These are phyloP conservation scores for Phodopus roborovskii DNA, from an alignment of 2,113 vertebrate genomes.

Conservation along the genomic window DNA sequence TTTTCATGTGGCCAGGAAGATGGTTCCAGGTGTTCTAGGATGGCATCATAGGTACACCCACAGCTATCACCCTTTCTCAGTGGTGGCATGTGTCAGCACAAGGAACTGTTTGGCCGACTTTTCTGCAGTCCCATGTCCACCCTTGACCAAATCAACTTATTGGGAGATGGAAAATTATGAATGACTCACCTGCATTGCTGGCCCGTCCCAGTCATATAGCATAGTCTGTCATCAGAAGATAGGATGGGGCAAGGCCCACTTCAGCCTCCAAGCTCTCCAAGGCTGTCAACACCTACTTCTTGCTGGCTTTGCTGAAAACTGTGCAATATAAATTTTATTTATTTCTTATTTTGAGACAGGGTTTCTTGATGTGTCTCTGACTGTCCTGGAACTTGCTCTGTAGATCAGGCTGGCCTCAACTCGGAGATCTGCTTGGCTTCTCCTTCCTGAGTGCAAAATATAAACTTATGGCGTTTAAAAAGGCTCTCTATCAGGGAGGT, in stretches of 20 bases:
- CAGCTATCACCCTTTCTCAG: not conserved
- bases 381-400: not conserved
- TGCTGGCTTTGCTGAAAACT: conserved; percentile 3
- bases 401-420: not conserved
- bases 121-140: not conserved
- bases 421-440: not conserved
- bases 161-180: not conserved
- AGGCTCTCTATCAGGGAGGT: not conserved
- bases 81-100: no score
- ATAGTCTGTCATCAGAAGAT: not conserved
- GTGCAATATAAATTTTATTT: not conserved
- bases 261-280: not conserved
- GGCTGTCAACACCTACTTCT: not conserved
- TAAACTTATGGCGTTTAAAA: not conserved
- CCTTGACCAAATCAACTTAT: not conserved
- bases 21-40: not conserved
- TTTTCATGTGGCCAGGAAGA: not conserved
- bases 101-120: not conserved
- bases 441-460: not conserved
- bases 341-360: not conserved
- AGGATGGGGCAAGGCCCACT: not conserved
- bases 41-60: not conserved
- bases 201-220: not conserved
- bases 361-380: not conserved
- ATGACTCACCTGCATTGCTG: not conserved